phyloP scores from a whole-genome alignment of 2,113 vertebrate species.

The Mesoclemmys tuberculata region DNA sequence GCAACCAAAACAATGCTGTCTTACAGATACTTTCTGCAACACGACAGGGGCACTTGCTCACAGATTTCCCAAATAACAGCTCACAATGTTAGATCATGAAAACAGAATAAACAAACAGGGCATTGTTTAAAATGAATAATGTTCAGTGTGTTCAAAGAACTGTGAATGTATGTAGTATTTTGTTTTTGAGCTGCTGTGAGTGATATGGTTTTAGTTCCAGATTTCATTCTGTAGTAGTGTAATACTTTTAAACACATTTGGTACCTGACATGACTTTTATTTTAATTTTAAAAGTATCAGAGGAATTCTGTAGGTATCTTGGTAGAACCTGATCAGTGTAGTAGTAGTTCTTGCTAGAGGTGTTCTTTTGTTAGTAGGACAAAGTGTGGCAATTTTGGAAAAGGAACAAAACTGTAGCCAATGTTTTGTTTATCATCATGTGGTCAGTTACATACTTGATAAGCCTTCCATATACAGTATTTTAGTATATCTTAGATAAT shows the following conservation, averaged over 20 bases:
- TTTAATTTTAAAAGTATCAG: background rate
- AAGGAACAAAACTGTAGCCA: background rate
- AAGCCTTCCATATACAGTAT: background rate
- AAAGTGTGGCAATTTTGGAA: background rate
- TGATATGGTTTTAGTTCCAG: slow-evolving; percentile 31
- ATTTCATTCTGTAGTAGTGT: slow-evolving; percentile 28
- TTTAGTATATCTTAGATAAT: background rate
- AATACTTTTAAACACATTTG: background rate
- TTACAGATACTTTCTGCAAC: slow-evolving; percentile 76
- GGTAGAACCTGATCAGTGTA: background rate
- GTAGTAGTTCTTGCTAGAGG: background rate
- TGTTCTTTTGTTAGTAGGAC: background rate
- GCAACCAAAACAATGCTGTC: slow-evolving; percentile 79
- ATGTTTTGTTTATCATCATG: background rate
- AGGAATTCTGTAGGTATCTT: background rate
- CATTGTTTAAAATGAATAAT: slow-evolving; percentile 75
- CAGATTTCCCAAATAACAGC: slow-evolving; percentile 62
- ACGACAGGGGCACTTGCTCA: slow-evolving; percentile 54
- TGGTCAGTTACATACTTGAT: background rate
- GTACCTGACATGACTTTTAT: background rate
- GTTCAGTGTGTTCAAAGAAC: slow-evolving; percentile 45
- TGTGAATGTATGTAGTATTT: slow-evolving; percentile 59
- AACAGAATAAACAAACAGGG: slow-evolving; percentile 61
- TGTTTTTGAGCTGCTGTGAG: slow-evolving; percentile 44
- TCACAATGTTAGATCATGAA: slow-evolving; percentile 37